These are phyloP conservation scores for Xanthorhoe spadicearia DNA, from an alignment of 2,888 invertebrate species.

Conservation along the genomic window DNA sequence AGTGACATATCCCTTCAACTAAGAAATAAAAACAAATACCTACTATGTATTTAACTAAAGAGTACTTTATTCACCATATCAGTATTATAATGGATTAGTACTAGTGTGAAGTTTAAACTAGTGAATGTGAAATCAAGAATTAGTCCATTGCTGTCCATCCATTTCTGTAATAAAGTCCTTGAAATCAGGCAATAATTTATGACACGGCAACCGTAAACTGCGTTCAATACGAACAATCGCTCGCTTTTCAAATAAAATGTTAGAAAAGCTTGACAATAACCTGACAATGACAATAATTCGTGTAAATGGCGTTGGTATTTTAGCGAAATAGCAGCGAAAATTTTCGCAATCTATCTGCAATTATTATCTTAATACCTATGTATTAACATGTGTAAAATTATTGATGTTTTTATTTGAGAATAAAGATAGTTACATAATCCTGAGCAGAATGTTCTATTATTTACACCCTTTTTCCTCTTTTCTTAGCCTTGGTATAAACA, in stretches of 20 bases:
- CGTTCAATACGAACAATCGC: constrained; percentile 5
- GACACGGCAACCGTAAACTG: constrained; percentile 24
- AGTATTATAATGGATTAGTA: constrained; percentile 51
- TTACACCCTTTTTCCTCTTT: constrained; percentile 35
- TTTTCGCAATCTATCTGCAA: constrained; percentile 22
- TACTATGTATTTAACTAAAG: constrained; percentile 44
- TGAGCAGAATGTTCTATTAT: constrained; percentile 74
- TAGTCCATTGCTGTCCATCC: constrained; percentile 27
- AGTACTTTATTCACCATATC: constrained; percentile 40
- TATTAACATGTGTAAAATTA: constrained; percentile 75
- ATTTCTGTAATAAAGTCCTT: constrained; percentile 13
- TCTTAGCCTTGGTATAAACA: background rate
- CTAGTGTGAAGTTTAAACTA: constrained; percentile 32
- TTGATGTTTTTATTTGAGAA: constrained; percentile 79
- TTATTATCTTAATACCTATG: constrained; percentile 29
- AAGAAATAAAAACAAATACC: constrained; percentile 43
- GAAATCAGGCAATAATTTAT: constrained; percentile 26
- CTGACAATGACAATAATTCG: constrained; percentile 11
- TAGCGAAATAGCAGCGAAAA: constrained; percentile 1
- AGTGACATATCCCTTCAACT: constrained; percentile 69
- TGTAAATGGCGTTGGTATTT: constrained; percentile 7
- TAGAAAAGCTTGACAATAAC: constrained; percentile 1
- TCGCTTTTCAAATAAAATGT: background rate
- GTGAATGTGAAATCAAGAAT: constrained; percentile 18
- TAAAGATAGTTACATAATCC: constrained; percentile 82